phyloP scores from a whole-genome alignment of 2,797 vertebrate genomes.

The Tangara arthus region DNA sequence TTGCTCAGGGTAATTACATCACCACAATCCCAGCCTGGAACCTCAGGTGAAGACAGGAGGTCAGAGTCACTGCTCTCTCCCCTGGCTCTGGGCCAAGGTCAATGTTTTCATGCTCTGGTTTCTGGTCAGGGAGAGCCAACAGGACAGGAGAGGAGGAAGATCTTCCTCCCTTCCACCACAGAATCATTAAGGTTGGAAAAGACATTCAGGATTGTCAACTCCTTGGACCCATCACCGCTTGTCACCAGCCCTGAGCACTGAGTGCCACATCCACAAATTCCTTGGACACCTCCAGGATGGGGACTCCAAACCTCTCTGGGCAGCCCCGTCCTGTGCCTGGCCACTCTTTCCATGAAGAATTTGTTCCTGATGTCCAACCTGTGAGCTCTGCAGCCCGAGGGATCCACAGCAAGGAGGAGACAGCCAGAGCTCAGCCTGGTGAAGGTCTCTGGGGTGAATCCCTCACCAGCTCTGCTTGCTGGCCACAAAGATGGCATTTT shows the following conservation, averaged over 20 bases:
- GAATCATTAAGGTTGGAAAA: not conserved
- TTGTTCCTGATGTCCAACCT: not conserved
- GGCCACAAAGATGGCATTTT: not conserved
- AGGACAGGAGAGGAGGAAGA: not conserved
- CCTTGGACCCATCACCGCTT: not conserved
- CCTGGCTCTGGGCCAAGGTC: not conserved
- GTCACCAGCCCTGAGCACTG: not conserved
- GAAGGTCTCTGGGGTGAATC: not conserved
- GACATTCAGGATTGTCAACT: not conserved
- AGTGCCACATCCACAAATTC: not conserved
- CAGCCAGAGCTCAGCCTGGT: accelerated
- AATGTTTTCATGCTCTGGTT: not conserved
- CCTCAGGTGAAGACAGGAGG: constrained; percentile 7
- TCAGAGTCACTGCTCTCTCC: not conserved
- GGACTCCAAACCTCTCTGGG: not conserved
- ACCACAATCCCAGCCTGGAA: not conserved
- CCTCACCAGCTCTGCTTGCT: not conserved
- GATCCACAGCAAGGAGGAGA: accelerated
- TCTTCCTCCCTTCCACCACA: not conserved
- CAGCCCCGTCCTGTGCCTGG: not conserved
- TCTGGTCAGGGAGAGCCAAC: not conserved
- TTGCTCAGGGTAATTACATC: constrained; percentile 11
- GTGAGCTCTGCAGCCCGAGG: not conserved
- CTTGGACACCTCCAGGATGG: not conserved
- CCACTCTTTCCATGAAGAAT: not conserved